phyloP scores from a whole-genome alignment of 2,113 vertebrate genomes.

The Otus sunia region DNA sequence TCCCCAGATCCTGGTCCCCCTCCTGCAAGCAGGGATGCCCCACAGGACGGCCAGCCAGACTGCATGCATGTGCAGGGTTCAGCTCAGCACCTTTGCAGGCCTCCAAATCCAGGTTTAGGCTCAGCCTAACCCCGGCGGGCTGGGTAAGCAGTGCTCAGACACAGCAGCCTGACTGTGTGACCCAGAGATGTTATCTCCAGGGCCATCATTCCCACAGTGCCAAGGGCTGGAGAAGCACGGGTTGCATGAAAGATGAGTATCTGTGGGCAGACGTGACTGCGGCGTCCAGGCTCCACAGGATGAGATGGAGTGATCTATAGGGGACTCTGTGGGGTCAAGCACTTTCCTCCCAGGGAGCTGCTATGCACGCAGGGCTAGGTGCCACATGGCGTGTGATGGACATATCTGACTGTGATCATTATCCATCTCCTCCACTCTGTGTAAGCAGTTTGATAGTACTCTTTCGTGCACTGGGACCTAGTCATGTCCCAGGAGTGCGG shows the following conservation, averaged over 20 bases:
- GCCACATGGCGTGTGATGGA: rapidly evolving
- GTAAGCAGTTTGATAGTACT: background rate
- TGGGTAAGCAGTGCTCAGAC: background rate
- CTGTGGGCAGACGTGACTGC: rapidly evolving
- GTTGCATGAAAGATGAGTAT: background rate
- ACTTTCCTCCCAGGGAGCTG: background rate
- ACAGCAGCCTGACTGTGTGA: background rate
- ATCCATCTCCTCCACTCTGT: background rate
- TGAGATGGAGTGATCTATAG: background rate
- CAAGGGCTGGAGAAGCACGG: rapidly evolving
- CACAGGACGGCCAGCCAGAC: no score
- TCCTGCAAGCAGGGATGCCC: background rate
- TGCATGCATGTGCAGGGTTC: rapidly evolving
- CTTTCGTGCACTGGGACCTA: background rate
- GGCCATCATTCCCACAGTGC: background rate
- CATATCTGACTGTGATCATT: background rate
- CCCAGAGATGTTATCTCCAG: background rate
- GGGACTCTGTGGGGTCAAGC: background rate
- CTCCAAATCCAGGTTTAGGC: background rate
- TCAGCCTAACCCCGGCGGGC: background rate
- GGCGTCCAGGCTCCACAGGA: background rate
- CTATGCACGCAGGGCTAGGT: background rate
- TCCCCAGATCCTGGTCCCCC: background rate
- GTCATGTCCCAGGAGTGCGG: background rate
- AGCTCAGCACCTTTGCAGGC: background rate